phyloP scores from a whole-genome alignment of 2,888 invertebrate species.

The Rhabditophanes sp. region DNA sequence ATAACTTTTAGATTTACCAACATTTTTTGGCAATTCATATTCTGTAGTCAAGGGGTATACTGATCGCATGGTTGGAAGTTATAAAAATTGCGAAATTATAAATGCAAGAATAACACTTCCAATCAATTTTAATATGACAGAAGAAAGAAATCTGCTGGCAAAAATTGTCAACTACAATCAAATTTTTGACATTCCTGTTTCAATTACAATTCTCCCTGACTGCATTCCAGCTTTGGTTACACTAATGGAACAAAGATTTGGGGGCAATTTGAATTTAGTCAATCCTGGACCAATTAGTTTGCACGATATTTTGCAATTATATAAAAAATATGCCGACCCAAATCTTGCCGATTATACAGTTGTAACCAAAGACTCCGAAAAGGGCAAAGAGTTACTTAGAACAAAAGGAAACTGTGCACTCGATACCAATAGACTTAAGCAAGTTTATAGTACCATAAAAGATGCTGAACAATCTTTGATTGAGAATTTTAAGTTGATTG shows the following conservation, averaged over 20 bases:
- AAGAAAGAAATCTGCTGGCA: constrained; percentile 32
- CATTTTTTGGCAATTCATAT: constrained; percentile 41
- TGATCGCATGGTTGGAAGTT: constrained; percentile 22
- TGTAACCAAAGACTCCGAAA: constrained; percentile 26
- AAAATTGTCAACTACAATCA: constrained; percentile 40
- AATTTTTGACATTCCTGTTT: constrained; percentile 41
- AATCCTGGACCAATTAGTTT: constrained; percentile 39
- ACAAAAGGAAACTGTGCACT: constrained; percentile 41
- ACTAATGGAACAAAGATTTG: constrained; percentile 30
- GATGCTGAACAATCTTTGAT: constrained; percentile 11
- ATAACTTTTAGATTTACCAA: constrained; percentile 24
- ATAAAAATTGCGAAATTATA: constrained; percentile 21
- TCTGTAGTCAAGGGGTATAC: constrained; percentile 42
- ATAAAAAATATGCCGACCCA: constrained; percentile 28
- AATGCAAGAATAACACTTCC: constrained; percentile 42
- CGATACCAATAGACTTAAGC: constrained; percentile 19
- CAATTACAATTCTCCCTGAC: constrained; percentile 39
- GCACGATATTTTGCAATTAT: constrained; percentile 31
- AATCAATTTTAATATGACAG: constrained; percentile 27
- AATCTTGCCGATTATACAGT: constrained; percentile 13
- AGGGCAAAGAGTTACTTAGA: constrained; percentile 26
- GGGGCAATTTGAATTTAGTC: constrained; percentile 35
- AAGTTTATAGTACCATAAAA: constrained; percentile 12
- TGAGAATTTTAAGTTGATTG: constrained; percentile 12
- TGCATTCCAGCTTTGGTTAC: constrained; percentile 30